phyloP scores from a whole-genome alignment of 2,797 vertebrate species.

The Dermochelys coriacea region DNA sequence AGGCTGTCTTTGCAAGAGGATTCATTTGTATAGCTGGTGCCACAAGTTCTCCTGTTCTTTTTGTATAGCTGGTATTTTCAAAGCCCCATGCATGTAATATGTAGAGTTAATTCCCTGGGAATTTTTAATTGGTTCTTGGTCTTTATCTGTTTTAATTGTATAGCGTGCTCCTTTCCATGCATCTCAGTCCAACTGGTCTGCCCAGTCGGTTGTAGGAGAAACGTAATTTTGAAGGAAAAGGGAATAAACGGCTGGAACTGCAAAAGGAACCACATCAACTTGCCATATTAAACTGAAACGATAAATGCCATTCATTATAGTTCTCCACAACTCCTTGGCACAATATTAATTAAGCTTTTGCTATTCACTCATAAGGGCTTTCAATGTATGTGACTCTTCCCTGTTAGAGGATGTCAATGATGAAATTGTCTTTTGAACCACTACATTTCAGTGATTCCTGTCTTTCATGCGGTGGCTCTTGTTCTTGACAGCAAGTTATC shows the following conservation, averaged over 20 bases:
- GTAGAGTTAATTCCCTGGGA: constrained; percentile 8
- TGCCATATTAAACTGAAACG: background rate
- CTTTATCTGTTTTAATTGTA: background rate
- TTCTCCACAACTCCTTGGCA: background rate
- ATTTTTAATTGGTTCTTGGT: background rate
- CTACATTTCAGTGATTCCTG: background rate
- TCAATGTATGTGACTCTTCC: background rate
- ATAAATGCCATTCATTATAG: background rate
- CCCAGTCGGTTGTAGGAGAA: background rate
- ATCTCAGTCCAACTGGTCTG: background rate
- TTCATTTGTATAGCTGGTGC: background rate
- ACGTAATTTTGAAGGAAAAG: background rate
- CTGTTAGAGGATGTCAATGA: background rate
- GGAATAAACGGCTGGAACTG: background rate
- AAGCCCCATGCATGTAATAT: background rate
- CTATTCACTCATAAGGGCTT: background rate
- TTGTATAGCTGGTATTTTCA: background rate
- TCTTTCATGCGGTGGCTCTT: background rate
- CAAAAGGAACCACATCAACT: background rate
- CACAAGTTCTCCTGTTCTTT: background rate
- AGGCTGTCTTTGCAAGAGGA: background rate
- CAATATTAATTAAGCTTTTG: background rate
- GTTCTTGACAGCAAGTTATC: background rate
- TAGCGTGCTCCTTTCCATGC: background rate
- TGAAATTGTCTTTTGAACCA: background rate